phyloP scores from a whole-genome alignment of 2,113 vertebrate species.

The Paramormyrops kingsleyae region DNA sequence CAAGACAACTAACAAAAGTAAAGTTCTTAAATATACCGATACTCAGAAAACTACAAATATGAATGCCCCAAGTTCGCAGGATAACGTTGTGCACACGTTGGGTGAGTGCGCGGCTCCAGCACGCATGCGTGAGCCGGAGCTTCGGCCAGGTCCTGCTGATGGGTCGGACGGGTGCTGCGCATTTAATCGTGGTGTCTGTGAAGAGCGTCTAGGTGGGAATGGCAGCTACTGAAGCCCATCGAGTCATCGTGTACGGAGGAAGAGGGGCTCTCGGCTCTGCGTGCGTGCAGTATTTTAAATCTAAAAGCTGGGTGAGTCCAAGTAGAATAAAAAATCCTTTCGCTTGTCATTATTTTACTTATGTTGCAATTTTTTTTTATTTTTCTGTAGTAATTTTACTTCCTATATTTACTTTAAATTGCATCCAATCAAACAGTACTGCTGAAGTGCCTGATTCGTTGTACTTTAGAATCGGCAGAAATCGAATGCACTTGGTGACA shows the following conservation, averaged over 20 bases:
- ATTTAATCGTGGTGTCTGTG: not conserved
- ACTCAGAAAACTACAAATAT: not conserved
- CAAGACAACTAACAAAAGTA: not conserved
- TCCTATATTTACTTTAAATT: not conserved
- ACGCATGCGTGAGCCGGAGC: not conserved
- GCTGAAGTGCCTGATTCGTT: not conserved
- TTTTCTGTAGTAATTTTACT: not conserved
- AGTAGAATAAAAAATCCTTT: not conserved
- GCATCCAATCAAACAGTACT: not conserved
- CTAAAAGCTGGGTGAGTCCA: slow-evolving; percentile 66
- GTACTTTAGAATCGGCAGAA: not conserved
- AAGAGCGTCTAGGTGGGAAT: slow-evolving; percentile 4
- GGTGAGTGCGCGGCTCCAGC: not conserved
- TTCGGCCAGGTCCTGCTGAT: no score
- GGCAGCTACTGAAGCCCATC: slow-evolving; percentile 47
- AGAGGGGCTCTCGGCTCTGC: slow-evolving; percentile 66
- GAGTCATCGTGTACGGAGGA: slow-evolving; percentile 72
- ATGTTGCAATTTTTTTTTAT: not conserved
- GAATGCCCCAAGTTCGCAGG: not conserved
- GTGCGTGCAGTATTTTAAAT: slow-evolving; percentile 66
- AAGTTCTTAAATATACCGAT: not conserved
- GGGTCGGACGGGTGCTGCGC: not conserved
- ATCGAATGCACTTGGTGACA: not conserved
- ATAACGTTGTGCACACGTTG: not conserved
- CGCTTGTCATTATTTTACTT: not conserved